Evolutionary conservation across 2,797 vertebrate genomes (phyloP), one percentile per base, ranked within the genome.

Genomic region (Botia almorhae): DNA sequence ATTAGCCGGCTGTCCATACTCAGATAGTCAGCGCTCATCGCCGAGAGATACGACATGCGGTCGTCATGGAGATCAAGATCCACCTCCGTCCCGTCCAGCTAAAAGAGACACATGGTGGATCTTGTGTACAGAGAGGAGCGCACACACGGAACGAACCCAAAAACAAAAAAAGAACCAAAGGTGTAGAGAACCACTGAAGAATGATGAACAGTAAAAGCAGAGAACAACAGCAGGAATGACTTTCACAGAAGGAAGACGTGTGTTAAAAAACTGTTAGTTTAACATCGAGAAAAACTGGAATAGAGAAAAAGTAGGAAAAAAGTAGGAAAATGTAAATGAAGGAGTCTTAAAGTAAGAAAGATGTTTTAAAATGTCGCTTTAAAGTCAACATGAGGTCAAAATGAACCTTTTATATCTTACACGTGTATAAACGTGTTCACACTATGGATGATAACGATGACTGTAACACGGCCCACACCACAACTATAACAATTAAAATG

Each of bases 1-100:
- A 95, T 93, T 87, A 97, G 87, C n/a, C 96, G 93, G 88, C 96
- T 97, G 91, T 98, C 97, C 90, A 96, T 96, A 86, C 96, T 98
- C 88, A 98, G 89, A 90, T 97, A 98, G 89, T 98, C 97, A 19
- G 95, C 95, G 16, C 96, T 96, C 96, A 98, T 96, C 77, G 96
- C 94, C 1, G 97, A 98, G 88, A 98, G 93, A 90, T 97, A 98
- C 76, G 96, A 97, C 95, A 98, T 95, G 73, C 95, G 95, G 87
- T 98, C 97, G 4, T 93, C 93, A 23, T 89, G 91, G 87, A 92
- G 89, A 69, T 98, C 96, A 50, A 95, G 91, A 51, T 97, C 96
- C 88, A 93, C 95, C 87, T 97, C 96, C 88, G 94, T 89, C 90
- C 94, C 94, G 78, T 97, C 96, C 94, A 95, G 89, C 97, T 98